Base-by-base conservation (phyloP, 2,797 vertebrate genomes). In the Gallirallus australis region DNA sequence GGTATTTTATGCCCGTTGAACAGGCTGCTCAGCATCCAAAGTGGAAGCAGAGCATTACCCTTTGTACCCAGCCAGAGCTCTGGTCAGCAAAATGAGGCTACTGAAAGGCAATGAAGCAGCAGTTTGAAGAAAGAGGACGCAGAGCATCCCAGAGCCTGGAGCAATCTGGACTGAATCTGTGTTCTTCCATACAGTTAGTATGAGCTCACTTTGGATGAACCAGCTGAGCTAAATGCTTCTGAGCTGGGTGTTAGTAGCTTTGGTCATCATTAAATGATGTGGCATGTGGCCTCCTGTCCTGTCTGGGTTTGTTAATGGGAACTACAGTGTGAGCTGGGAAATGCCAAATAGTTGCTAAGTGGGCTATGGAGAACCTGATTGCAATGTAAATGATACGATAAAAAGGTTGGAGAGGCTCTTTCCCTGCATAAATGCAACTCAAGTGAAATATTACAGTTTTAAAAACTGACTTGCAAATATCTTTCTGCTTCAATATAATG, bases 391-490 rank as follows among this genome's bases (percentile, higher is more conserved):
- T 57, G 37, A 64, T 30, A 39, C 9, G 70, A 53, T 35, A 85
- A 92, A 76, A 84, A 66, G 0, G 3, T 3, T 68, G 57, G 40
- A 87, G 50, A 89, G 16, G 12, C 84, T 89, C 45, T 95, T 81
- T 87, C 63, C 30, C 40, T 9, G 7, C 35, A 61, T 72, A 89
- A 91, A 84, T 60, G 35, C 39, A 85, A 75, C 48, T 42, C 53
- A 52, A 66, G 28, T 73, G 75, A 91, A 95, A 91, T 85, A 82
- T 33, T 71, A 56, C 6, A 25, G 9, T 80, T 75, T 81, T 78
- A 53, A 87, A 91, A 89, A 77, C 39, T 7, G 8, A 85, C 53
- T 75, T 87, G 79, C 50, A 85, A 91, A 87, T 89, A 81, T 48
- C n/a, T 75, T 64, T 94, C 69, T 91, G 27, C 45, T 54, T 87